Conservation (phyloP, 2,113 vertebrate species). For the Phoxinus phoxinus region DNA sequence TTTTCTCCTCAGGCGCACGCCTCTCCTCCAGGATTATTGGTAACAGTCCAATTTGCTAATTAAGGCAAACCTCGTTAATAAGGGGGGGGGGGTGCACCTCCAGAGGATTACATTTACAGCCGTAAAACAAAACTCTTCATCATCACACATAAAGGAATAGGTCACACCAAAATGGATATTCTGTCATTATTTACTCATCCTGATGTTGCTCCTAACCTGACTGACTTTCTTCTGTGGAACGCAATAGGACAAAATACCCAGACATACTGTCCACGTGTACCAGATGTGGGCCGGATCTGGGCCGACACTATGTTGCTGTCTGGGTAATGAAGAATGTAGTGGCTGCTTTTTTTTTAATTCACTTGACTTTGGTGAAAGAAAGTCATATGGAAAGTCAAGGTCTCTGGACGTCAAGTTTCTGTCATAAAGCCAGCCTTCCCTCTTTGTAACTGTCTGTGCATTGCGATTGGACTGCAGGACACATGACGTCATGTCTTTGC, state of each 20-base stretch:
- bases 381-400: constrained; percentile 6
- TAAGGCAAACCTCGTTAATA: constrained; percentile 38
- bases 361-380: background rate
- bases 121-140: constrained; percentile 5
- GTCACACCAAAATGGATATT: constrained; percentile 19
- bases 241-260: too few species aligned
- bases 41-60: constrained; percentile 38
- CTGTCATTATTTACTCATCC: background rate
- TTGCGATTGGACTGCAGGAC: background rate
- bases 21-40: constrained; percentile 34
- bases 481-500: constrained; percentile 39
- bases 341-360: background rate
- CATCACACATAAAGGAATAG: constrained; percentile 6
- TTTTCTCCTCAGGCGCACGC: background rate
- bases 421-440: constrained; percentile 24
- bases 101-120: constrained; percentile 19
- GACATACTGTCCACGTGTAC: too few species aligned
- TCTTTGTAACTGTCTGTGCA: background rate
- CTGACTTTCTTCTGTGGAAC: too few species aligned
- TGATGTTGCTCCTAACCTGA: background rate
- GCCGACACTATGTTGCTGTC: too few species aligned
- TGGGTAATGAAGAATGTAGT: background rate
- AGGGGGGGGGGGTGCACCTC: constrained; percentile 5
- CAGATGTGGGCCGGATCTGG: too few species aligned
- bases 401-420: background rate